Conservation (phyloP, 2,888 invertebrate species). For the Barypeithes pellucidus region DNA sequence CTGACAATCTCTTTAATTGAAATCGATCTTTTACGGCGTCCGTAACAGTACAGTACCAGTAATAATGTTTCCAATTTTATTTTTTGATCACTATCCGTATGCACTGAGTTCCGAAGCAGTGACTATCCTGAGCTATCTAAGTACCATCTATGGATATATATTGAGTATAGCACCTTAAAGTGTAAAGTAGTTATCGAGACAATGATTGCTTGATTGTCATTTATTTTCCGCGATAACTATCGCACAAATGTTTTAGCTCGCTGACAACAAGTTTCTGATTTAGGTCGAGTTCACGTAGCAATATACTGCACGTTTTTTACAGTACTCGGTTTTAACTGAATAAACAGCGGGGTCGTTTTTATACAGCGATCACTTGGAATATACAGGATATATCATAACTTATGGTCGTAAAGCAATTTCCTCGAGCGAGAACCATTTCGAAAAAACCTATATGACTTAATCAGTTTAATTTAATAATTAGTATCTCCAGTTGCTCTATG, state of each 20-base stretch:
- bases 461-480: too few species aligned
- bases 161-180: conserved; percentile 1
- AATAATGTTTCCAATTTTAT: conserved; percentile 26
- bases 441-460: too few species aligned
- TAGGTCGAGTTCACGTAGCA: neutral
- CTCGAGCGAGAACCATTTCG: too few species aligned
- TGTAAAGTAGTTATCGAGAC: neutral
- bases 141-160: neutral
- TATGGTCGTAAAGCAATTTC: too few species aligned
- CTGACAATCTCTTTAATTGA: conserved; percentile 38
- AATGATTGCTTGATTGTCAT: neutral
- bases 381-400: too few species aligned
- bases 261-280: neutral
- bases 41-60: conserved; percentile 19
- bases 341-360: neutral
- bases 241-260: neutral
- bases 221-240: neutral
- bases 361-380: too few species aligned
- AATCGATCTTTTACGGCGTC: conserved; percentile 31
- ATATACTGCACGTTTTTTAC: neutral
- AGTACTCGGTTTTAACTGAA: too few species aligned
- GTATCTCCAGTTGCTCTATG: too few species aligned
- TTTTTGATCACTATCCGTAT: neutral
- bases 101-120: conserved; percentile 8
- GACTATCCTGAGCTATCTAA: conserved; percentile 4